Base-by-base conservation (phyloP, 1,140 invertebrate species). In the Odontomachus brunneus region DNA sequence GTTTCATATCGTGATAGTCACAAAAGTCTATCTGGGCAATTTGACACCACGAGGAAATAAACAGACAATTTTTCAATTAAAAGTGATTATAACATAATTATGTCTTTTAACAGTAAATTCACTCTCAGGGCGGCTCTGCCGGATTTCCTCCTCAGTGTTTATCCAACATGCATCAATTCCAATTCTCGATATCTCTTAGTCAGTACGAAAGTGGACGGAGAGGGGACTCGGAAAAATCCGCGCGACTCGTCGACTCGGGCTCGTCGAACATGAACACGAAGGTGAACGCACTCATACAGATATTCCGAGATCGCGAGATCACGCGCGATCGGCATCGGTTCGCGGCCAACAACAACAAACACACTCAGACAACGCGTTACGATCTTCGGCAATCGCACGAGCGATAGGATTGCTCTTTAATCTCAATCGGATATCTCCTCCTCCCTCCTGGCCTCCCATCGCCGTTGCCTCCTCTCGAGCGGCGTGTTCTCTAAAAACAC, bases 351-450 rank as follows among this genome's bases (percentile, higher is more conserved):
- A 78, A 60, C 73, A 69, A 86, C 73, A 87, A 84, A 80, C 83
- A 73, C 85, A 73, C 83, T 60, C 38, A 33, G 5, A 33, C 38
- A 11, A 53, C 73, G 55, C 86, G 72, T 76, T 78, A 59, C 33
- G 63, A 65, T 38, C 26, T 26, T 75, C 73, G 84, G 38, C 62
- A 69, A 85, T 83, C 71, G 80, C 22, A 60, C 33, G n/a, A 44
- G 55, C 74, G 82, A 83, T 86, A 73, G 59, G 73, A 86, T 84
- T 84, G 86, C 38, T 72, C 69, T 80, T 87, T 84, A 72, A 88
- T 88, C 87, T 82, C 85, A 83, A 85, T 88, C 76, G 72, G 83
- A 78, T 82, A 84, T 84, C 82, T 81, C 44, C 14, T 12, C 15
- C 49, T 19, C 63, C 69, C 15, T 26, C 19, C 33, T 19, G 19